These are phyloP conservation scores for Meteorus cinctellus DNA, from an alignment of 2,888 invertebrate species.

Conservation along the genomic window DNA sequence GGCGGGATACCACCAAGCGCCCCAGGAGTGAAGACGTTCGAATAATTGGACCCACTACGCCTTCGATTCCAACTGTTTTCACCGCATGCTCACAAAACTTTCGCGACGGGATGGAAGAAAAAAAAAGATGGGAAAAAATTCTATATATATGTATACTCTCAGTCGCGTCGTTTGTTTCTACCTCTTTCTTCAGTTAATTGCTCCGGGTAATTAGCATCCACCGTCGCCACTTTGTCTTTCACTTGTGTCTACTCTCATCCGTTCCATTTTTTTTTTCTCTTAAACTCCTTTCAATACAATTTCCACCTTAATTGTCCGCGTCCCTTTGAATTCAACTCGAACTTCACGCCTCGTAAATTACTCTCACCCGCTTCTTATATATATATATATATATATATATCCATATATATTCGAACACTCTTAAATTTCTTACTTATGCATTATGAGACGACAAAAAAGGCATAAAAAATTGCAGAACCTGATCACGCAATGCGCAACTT, in stretches of 20 bases:
- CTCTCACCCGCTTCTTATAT: conserved; percentile 5
- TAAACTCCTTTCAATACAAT: conserved; percentile 21
- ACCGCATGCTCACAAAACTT: conserved; percentile 17
- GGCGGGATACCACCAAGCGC: conserved; percentile 61
- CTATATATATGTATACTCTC: conserved; percentile 19
- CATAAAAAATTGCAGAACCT: too few relatives aligned
- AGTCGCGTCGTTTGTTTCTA: conserved; percentile 7
- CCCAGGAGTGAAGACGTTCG: conserved; percentile 66
- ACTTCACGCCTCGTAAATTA: conserved; percentile 36
- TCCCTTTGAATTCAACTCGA: conserved; percentile 27
- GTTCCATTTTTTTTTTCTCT: conserved; percentile 20
- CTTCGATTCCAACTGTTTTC: conserved; percentile 59
- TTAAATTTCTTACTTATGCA: too few relatives aligned
- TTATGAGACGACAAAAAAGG: too few relatives aligned
- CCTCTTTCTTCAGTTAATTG: conserved; percentile 53
- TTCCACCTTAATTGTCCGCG: conserved; percentile 33
- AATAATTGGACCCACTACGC: conserved; percentile 63
- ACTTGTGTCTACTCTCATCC: conserved; percentile 4
- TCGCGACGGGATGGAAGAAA: neutral
- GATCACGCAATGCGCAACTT: too few relatives aligned
- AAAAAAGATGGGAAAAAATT: neutral
- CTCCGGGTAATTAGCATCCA: conserved; percentile 61
- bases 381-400: too few relatives aligned
- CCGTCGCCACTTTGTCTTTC: conserved; percentile 37
- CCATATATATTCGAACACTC: too few relatives aligned